phyloP scores from a whole-genome alignment of 1,140 invertebrate species.

The Bombus vancouverensis region DNA sequence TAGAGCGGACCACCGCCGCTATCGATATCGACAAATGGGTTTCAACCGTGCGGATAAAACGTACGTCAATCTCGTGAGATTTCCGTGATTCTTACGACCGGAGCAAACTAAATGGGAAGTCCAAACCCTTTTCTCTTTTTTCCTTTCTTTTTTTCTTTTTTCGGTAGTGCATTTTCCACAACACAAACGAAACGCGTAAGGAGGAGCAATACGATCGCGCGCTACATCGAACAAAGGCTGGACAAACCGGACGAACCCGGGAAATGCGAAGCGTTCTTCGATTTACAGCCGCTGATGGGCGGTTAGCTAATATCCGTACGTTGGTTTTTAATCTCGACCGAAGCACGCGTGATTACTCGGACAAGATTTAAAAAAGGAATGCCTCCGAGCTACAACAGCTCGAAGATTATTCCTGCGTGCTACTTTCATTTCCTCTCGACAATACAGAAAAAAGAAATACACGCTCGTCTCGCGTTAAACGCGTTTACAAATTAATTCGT shows the following conservation, averaged over 20 bases:
- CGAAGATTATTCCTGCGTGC: background rate
- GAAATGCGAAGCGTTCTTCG: background rate
- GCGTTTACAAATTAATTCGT: background rate
- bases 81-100: constrained; percentile 16
- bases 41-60: constrained; percentile 58
- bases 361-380: background rate
- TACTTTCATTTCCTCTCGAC: background rate
- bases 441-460: background rate
- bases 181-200: constrained; percentile 37
- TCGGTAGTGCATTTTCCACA: constrained; percentile 41
- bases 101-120: constrained; percentile 44
- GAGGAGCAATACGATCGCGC: background rate
- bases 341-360: background rate
- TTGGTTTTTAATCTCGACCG: background rate
- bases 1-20: constrained; percentile 38
- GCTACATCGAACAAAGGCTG: background rate
- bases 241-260: background rate
- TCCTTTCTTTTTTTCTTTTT: background rate
- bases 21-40: constrained; percentile 60
- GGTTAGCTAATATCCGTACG: background rate
- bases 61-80: constrained; percentile 64
- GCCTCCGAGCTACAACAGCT: background rate
- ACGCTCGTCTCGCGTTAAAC: background rate
- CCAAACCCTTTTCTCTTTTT: background rate
- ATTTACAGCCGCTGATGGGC: background rate